These are phyloP conservation scores for Holcopasites calliopsidis DNA, from an alignment of 1,140 invertebrate genomes.

Conservation along the genomic window DNA sequence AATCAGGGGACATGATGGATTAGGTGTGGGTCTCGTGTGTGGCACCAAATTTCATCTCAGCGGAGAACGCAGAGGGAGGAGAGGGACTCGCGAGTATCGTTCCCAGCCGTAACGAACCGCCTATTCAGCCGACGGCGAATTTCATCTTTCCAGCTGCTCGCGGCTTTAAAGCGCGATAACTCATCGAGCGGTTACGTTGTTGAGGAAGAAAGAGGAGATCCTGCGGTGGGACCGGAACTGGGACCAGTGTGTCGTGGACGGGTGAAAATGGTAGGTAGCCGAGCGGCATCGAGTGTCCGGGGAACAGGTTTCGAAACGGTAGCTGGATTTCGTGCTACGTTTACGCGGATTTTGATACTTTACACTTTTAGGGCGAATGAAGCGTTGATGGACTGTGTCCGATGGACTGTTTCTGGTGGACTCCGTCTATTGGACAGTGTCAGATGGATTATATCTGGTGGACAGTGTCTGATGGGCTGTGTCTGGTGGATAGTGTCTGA, in stretches of 20 bases:
- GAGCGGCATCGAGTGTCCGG: neutral
- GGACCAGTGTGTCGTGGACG: neutral
- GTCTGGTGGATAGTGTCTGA: too few species aligned
- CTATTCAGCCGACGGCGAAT: constrained; percentile 32
- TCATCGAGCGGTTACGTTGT: constrained; percentile 7
- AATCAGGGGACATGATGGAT: constrained; percentile 15
- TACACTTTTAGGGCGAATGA: too few species aligned
- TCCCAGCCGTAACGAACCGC: neutral
- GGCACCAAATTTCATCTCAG: constrained; percentile 22
- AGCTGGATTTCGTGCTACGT: constrained; percentile 1
- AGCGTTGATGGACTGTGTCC: too few species aligned
- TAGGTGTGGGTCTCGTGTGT: neutral
- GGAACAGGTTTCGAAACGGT: constrained; percentile 5
- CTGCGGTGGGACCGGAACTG: neutral
- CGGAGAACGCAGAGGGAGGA: neutral
- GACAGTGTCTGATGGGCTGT: too few species aligned
- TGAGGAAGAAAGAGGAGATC: neutral
- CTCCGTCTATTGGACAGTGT: too few species aligned
- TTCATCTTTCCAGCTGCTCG: constrained; percentile 5
- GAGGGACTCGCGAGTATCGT: neutral
- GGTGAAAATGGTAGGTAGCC: constrained; percentile 1
- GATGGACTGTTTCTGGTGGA: too few species aligned
- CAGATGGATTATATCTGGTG: too few species aligned
- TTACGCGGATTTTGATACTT: neutral
- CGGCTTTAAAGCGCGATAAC: constrained; percentile 25